Percentiles rank a stretch among this genome's conserved stretches.
phyloP scores from a whole-genome alignment of 2,113 vertebrate genomes.

The Elanus axillaris region DNA sequence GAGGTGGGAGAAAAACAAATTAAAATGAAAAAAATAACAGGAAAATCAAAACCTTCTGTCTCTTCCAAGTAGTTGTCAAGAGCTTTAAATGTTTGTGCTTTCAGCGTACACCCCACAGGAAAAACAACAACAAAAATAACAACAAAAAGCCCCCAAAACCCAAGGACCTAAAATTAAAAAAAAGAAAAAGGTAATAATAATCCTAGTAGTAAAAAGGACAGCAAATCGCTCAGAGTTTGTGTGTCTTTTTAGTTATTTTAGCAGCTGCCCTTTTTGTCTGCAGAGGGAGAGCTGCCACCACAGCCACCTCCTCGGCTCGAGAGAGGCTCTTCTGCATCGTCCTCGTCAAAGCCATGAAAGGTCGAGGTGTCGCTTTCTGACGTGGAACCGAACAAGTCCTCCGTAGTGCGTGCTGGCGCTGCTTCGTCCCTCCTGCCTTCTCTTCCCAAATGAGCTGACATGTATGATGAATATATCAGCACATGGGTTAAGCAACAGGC shows the following conservation, averaged over 20 bases:
- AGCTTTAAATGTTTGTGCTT: conserved; percentile 75
- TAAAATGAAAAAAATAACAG: conserved; percentile 7
- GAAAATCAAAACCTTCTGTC: conserved; percentile 40
- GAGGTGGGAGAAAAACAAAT: conserved; percentile 26
- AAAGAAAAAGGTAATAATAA: conserved; percentile 62
- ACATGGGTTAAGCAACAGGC: conserved; percentile 89
- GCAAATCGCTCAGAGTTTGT: conserved; percentile 62
- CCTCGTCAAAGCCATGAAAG: conserved; percentile 98
- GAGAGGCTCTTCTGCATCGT: conserved; percentile 91
- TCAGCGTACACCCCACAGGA: conserved; percentile 59
- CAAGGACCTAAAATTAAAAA: conserved; percentile 29
- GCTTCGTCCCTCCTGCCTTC: conserved; percentile 88
- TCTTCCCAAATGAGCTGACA: conserved; percentile 88
- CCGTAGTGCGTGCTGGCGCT: conserved; percentile 81
- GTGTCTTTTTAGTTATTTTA: conserved; percentile 69
- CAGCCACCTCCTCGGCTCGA: conserved; percentile 81
- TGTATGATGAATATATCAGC: conserved; percentile 91
- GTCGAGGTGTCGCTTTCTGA: conserved; percentile 98
- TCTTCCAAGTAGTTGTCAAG: conserved; percentile 53
- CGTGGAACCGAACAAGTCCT: conserved; percentile 97
- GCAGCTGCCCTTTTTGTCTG: conserved; percentile 85
- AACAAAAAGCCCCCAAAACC: not conserved
- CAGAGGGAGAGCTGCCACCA: conserved; percentile 83
- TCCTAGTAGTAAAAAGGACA: conserved; percentile 69
- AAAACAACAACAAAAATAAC: conserved; percentile 1